These are phyloP conservation scores for Sitta carolinensis DNA, from an alignment of 2,797 vertebrate species.

Conservation along the genomic window DNA sequence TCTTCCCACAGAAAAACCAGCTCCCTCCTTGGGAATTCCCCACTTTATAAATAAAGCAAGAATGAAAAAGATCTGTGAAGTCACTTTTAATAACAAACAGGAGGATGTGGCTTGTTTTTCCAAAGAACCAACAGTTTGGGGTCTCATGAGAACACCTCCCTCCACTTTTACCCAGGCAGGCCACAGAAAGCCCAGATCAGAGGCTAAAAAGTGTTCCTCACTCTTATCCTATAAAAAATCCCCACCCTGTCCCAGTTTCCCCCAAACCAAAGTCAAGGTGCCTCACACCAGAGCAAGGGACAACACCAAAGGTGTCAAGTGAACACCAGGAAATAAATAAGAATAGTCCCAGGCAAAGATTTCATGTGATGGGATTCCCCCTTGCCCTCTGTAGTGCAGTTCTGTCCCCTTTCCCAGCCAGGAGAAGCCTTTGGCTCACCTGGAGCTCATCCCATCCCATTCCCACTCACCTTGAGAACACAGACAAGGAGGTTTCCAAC, in stretches of 20 bases:
- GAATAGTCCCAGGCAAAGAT: not conserved
- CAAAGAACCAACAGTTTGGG: not conserved
- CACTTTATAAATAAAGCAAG: not conserved
- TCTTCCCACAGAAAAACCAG: not conserved
- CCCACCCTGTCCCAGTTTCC: not conserved
- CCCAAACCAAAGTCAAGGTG: not conserved
- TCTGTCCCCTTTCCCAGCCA: not conserved
- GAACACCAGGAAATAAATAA: accelerated
- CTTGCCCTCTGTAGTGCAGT: too few relatives aligned
- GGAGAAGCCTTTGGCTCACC: not conserved
- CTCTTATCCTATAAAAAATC: not conserved
- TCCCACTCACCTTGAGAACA: accelerated
- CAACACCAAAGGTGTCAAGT: not conserved
- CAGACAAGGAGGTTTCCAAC: not conserved
- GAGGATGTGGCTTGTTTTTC: not conserved
- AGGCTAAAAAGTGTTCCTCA: not conserved
- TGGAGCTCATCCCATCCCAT: not conserved
- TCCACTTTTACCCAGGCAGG: not conserved
- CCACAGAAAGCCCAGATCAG: not conserved
- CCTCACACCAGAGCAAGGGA: not conserved
- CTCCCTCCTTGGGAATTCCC: not conserved
- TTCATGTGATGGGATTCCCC: not conserved
- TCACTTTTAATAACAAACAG: not conserved
- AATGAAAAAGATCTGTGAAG: accelerated
- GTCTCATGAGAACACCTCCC: not conserved